Conservation (phyloP, 2,113 vertebrate genomes). For the Mesembrinibis cayennensis region DNA sequence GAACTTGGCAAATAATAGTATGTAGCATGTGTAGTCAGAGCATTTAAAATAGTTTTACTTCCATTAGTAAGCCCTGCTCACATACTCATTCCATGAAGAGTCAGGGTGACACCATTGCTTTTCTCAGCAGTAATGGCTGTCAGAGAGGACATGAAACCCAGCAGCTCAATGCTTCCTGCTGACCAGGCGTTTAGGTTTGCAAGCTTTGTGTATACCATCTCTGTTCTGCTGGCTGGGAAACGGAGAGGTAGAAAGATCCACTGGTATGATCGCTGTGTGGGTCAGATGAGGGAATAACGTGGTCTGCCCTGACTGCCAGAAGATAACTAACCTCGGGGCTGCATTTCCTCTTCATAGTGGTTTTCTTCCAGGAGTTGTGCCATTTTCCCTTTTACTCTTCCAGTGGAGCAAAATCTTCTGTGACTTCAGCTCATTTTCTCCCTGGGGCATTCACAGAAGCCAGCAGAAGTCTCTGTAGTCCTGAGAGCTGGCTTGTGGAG, state of each 20-base stretch:
- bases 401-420: neutral
- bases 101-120: neutral
- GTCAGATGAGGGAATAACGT: neutral
- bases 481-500: neutral
- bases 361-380: neutral
- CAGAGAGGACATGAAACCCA: neutral
- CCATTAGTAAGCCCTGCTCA: neutral
- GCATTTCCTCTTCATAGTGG: neutral
- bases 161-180: neutral
- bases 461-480: neutral
- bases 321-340: neutral
- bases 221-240: neutral
- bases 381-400: neutral
- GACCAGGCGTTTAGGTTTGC: neutral
- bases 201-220: neutral
- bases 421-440: neutral
- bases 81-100: neutral
- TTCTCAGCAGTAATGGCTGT: neutral
- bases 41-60: neutral
- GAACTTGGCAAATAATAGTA: neutral
- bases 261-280: fast-evolving
- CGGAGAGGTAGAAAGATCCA: neutral
- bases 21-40: neutral
- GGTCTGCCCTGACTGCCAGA: neutral
- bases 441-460: neutral